phyloP scores from a whole-genome alignment of 92 coral and sea anemone genomes.

The Heteractis magnifica region DNA sequence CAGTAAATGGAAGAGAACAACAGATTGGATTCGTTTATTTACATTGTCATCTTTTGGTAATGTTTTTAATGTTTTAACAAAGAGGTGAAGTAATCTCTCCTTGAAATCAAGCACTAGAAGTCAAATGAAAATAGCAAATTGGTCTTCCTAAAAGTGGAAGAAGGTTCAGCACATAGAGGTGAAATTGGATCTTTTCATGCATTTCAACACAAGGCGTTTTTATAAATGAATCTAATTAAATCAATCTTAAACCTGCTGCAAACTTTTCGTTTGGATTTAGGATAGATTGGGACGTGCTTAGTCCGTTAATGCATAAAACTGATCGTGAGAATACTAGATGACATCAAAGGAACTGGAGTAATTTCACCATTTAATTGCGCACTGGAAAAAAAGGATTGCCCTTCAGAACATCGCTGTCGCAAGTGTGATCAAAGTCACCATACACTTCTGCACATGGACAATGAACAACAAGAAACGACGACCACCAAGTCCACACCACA shows the following conservation, averaged over 20 bases:
- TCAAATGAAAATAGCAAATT: too few relatives aligned
- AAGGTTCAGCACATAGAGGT: too few relatives aligned
- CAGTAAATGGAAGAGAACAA: constrained; percentile 1
- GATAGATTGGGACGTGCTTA: neutral
- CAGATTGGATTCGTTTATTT: constrained; percentile 4
- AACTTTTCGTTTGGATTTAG: neutral
- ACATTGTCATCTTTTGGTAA: constrained; percentile 10
- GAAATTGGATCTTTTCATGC: too few relatives aligned
- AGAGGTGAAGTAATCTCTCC: too few relatives aligned
- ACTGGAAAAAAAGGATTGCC: too few relatives aligned
- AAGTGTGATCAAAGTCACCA: too few relatives aligned
- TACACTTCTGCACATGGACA: too few relatives aligned
- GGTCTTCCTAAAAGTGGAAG: too few relatives aligned
- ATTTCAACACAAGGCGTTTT: neutral
- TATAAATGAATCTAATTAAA: neutral
- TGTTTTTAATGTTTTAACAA: neutral
- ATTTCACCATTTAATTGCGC: neutral
- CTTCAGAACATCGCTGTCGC: too few relatives aligned
- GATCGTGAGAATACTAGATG: neutral
- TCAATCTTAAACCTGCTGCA: constrained; percentile 9
- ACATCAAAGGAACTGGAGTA: constrained; percentile 1
- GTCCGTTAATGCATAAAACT: constrained; percentile 1
- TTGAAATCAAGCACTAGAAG: too few relatives aligned
- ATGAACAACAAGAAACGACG: too few relatives aligned
- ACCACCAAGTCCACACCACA: too few relatives aligned